phyloP scores from a whole-genome alignment of 2,888 invertebrate genomes.

The Mylabris sibirica region DNA sequence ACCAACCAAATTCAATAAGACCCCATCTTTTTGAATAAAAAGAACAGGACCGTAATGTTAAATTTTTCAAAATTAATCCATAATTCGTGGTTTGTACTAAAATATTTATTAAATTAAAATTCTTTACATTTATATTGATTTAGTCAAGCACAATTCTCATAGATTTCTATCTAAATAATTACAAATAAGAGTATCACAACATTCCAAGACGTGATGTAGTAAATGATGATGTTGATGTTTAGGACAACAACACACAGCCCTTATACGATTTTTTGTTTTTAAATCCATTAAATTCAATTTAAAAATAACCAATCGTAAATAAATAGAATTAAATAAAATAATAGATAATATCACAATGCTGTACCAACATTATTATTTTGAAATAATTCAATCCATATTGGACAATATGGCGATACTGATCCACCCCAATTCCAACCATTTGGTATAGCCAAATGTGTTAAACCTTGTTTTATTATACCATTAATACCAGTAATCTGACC shows the following conservation, averaged over 20 bases:
- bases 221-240: too few relatives aligned
- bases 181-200: constrained; percentile 30
- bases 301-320: constrained; percentile 39
- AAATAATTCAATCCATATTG: constrained; percentile 77
- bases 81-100: too few relatives aligned
- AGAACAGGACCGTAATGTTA: too few relatives aligned
- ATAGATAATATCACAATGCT: constrained; percentile 54
- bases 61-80: too few relatives aligned
- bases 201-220: constrained; percentile 24
- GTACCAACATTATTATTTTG: constrained; percentile 47
- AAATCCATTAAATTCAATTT: background rate
- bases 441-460: constrained; percentile 81
- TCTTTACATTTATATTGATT: constrained; percentile 19
- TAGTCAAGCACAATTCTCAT: constrained; percentile 19
- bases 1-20: too few relatives aligned
- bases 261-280: constrained; percentile 21
- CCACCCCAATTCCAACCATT: constrained; percentile 88
- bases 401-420: constrained; percentile 76
- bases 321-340: constrained; percentile 44
- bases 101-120: constrained; percentile 30
- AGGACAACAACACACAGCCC: constrained; percentile 33
- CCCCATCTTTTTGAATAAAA: too few relatives aligned
- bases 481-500: constrained; percentile 64
- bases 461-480: constrained; percentile 73
- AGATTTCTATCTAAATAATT: constrained; percentile 13